Evolutionary conservation across 2,888 invertebrate genomes (phyloP), one percentile per base, ranked within the genome.

Genomic region (Phania funesta): DNA sequence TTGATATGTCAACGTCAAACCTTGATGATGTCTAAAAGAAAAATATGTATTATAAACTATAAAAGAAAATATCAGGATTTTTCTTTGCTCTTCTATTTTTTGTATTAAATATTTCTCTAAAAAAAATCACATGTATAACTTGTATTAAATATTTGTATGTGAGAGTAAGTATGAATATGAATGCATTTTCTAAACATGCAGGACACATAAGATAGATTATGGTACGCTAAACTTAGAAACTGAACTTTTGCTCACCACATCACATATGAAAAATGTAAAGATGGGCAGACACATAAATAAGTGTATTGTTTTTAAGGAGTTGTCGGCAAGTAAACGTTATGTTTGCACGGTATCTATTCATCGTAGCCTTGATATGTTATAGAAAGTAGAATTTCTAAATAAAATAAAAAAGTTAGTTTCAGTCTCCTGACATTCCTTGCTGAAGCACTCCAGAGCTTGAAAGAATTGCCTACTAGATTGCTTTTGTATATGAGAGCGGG

Each of bases 1-100:
- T 82, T 82, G 82, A 82, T 82, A 82, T 82, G 82, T 82, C 82
- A 82, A 82, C 78, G 82, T 82, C 78, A 78, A 82, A 65, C 50
- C 46, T 70, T 81, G 74, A 78, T 75, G 60, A 74, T 78, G 82
- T 82, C 82, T 65, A 75, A 78, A 70, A 70, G 70, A 82, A 74
- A 75, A 82, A 82, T 78, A 75, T 78, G 13, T 82, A 70, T 82
- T 75, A 78, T 78, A 78, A 79, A 70, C 74, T 82, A 75, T 60
- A 78, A 74, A 71, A 64, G 64, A 68, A 78, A 74, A 77, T 64
- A 62, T 67, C 68, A 82, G 46, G 68, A 64, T 78, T 78, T 60
- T 35, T 58, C 24, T 67, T 75, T 35, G 18, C 11, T 74, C 11
- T 32, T 76, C 29, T 9, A 22, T 50, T 75, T 5, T 46, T 13